Conservation (phyloP, 2,888 invertebrate genomes). For the Chrysina gloriosa region DNA sequence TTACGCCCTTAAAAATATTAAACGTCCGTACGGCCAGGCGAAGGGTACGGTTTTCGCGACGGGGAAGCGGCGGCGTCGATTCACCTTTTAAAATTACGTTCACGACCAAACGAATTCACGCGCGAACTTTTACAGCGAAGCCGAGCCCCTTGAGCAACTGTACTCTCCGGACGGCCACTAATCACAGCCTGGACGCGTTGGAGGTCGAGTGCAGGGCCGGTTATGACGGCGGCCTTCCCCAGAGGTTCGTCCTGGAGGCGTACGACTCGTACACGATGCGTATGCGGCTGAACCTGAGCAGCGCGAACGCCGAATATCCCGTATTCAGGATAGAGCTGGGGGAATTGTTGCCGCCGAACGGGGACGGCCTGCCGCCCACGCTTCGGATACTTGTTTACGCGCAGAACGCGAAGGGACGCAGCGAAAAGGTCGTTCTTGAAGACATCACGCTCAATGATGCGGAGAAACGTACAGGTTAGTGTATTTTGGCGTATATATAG, state of each 20-base stretch:
- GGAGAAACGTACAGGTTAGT: slow-evolving; percentile 83
- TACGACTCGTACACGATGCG: slow-evolving; percentile 80
- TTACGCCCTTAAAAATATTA: slow-evolving; percentile 24
- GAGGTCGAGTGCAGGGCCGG: slow-evolving; percentile 88
- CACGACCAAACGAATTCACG: slow-evolving; percentile 4
- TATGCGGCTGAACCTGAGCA: slow-evolving; percentile 77
- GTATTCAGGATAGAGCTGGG: slow-evolving; percentile 73
- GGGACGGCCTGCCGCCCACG: slow-evolving; percentile 67
- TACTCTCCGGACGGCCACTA: slow-evolving; percentile 78
- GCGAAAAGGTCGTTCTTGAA: slow-evolving; percentile 83
- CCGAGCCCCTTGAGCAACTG: slow-evolving; percentile 88
- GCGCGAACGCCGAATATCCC: slow-evolving; percentile 69
- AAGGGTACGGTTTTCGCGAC: too few relatives aligned
- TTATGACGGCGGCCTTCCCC: slow-evolving; percentile 90
- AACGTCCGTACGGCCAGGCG: neutral
- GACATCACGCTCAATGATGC: slow-evolving; percentile 90
- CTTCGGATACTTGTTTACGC: slow-evolving; percentile 85
- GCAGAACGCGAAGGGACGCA: slow-evolving; percentile 86
- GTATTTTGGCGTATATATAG: neutral
- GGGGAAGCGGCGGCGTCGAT: slow-evolving; percentile 22
- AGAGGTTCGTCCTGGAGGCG: slow-evolving; percentile 86
- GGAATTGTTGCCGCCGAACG: slow-evolving; percentile 70
- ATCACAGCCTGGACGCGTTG: slow-evolving; percentile 70
- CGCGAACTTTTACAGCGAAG: slow-evolving; percentile 70
- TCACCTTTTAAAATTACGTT: slow-evolving; percentile 24